A percentile compares a stretch with the other conserved stretches of the same genome.
These are phyloP conservation scores for Actinostola sp. DNA, from an alignment of 92 coral and sea anemone species.

Conservation along the genomic window DNA sequence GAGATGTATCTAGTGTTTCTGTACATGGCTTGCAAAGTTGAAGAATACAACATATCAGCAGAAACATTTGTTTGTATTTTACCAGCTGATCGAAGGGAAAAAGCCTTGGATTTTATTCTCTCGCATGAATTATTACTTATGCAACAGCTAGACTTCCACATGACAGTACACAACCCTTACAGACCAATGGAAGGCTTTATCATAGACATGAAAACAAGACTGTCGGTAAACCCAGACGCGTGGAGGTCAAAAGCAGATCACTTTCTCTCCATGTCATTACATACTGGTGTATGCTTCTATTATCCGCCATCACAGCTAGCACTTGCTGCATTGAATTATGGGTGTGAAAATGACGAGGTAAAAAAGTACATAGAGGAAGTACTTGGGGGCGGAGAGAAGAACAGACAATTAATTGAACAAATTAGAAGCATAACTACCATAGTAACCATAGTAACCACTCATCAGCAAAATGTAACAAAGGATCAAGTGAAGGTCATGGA, in stretches of 20 bases:
- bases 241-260: constrained; percentile 83
- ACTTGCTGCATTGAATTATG: constrained; percentile 79
- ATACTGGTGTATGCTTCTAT: constrained; percentile 71
- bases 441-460: constrained; percentile 44
- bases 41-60: constrained; percentile 91
- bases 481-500: constrained; percentile 71
- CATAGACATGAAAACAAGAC: constrained; percentile 87
- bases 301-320: constrained; percentile 95
- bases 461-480: constrained; percentile 26
- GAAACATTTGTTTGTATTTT: constrained; percentile 87
- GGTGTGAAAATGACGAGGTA: constrained; percentile 48
- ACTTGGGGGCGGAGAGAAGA: constrained; percentile 56
- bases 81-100: constrained; percentile 85
- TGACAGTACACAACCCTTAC: constrained; percentile 89
- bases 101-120: constrained; percentile 79
- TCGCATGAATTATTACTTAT: constrained; percentile 87
- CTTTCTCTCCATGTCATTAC: constrained; percentile 70
- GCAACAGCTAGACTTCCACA: constrained; percentile 87
- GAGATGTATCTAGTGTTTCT: constrained; percentile 92
- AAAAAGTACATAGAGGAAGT: constrained; percentile 51
- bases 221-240: constrained; percentile 66
- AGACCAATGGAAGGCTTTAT: constrained; percentile 96
- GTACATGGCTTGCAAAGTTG: constrained; percentile 98
- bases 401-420: constrained; percentile 36
- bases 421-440: constrained; percentile 30